Evolutionary conservation across 23 tunicate genomes (phyloP), one percentile per base, ranked within the genome.

Genomic region (Halocynthia aurantium): DNA sequence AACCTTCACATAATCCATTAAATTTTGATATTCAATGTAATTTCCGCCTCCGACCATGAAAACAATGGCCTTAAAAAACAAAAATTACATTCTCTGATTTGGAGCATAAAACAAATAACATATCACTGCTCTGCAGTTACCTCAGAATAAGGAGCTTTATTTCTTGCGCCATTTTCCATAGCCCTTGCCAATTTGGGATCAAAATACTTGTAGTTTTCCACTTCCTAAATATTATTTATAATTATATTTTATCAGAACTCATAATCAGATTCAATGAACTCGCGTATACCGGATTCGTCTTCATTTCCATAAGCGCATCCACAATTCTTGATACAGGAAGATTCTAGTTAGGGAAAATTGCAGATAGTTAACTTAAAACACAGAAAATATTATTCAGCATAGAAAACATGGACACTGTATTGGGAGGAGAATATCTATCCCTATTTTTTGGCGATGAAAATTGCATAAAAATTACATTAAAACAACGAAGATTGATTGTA

Each of bases 41-140:
- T 85, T 88, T 18, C 99, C 99, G 7, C 99, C 99, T 72, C 99
- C 99, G 19, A 94, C 94, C 6, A 94, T 84, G 81, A 94, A 94
- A 54, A 94, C 95, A 54, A 94, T 89, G 0, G 99, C 99, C 72
- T 74, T 62, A 5, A 53, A 55, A 67, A 12, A n/a, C 49, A 67
- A n/a, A 67, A 19, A 31, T 31, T 31, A 31, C 44, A 31, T 31
- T 31, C 4, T 31, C 44, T 31, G 44, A 31, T 31, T 31, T 31
- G 44, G 4, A 31, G 4, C 44, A 31, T 1, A 31, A 31, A 31
- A 31, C 44, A 31, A 31, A 31, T 11, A 12, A 67, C 22, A 5
- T n/a, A 15, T 15, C 72, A 21, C 72, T 2, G 22, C 1, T 2
- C 72, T n/a, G 22, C 5, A 67, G 49, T 67, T 10, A 74, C 78